Base-by-base conservation (phyloP, 1,140 invertebrate genomes). In the Tetranychus urticae region DNA sequence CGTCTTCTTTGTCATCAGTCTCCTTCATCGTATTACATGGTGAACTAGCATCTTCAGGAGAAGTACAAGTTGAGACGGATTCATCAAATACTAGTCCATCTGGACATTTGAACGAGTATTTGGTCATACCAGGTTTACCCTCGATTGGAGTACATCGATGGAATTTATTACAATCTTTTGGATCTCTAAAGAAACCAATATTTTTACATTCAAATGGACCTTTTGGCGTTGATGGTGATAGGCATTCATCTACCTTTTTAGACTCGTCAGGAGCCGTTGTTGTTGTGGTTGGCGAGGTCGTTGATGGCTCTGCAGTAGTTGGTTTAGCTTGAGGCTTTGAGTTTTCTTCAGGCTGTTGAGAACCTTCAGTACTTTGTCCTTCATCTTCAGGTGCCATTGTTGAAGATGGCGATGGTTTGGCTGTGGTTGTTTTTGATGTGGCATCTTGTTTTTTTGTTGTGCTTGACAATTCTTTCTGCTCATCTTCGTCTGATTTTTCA, bases 111-210 rank as follows among this genome's bases (percentile, higher is more conserved):
- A 65, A 67, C 35, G 66, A 56, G 45, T 37, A 65, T 56, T 50
- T 62, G 36, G 33, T 56, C 8, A 36, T 13, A 39, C 8, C 78
- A 58, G 46, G 72, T 73, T 59, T 76, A 77, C 60, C 74, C 70
- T 35, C 76, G 77, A 36, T 39, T 60, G 77, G 74, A n/a, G 84
- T 82, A 68, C 82, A 84, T n/a, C 67, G 60, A 46, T 65, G 66
- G 59, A 68, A 68, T 62, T 64, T 64, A 46, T 60, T 76, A 68
- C 83, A 86, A 50, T 79, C 71, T n/a, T 73, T 71, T 34, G 77
- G 76, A 71, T 82, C 70, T 7, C 79, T 77, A 68, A 78, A 82
- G 66, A 78, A 84, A 36, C 83, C 83, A 66, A 77, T 76, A 57
- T 74, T 62, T 10, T 64, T 68, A 65, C 80, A 81, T 33, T 70